These are phyloP conservation scores for Aplidium turbinatum DNA, from an alignment of 23 tunicate genomes.

Conservation along the genomic window DNA sequence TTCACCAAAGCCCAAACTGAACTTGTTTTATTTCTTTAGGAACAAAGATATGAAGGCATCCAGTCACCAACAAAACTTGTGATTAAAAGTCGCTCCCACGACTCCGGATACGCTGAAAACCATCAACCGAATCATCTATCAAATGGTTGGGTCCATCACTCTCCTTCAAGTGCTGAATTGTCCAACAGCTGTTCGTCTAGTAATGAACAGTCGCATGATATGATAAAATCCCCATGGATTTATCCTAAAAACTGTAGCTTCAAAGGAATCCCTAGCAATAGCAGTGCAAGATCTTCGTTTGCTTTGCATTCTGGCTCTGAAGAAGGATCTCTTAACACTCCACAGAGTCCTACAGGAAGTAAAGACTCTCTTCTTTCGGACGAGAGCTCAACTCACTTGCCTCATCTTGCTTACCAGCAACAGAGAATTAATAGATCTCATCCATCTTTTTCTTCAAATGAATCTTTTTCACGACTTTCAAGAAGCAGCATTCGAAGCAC, in stretches of 20 bases:
- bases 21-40: too few species aligned
- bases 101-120: constrained; percentile 34
- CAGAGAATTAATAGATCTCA: constrained; percentile 1
- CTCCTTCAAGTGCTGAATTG: background rate
- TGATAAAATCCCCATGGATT: constrained; percentile 50
- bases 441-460: constrained; percentile 51
- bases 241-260: constrained; percentile 30
- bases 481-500: constrained; percentile 39
- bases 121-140: background rate
- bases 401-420: constrained; percentile 19
- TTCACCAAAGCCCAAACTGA: too few species aligned
- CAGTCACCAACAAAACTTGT: constrained; percentile 11
- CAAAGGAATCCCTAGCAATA: too few species aligned
- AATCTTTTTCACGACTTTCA: constrained; percentile 32
- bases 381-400: constrained; percentile 39
- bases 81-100: constrained; percentile 5
- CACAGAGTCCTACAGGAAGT: constrained; percentile 45
- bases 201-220: background rate
- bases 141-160: constrained; percentile 11
- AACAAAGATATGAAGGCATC: constrained; percentile 1
- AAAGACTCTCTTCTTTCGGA: constrained; percentile 64
- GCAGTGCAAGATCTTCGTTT: too few species aligned
- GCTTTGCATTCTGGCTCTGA: constrained; percentile 3
- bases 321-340: constrained; percentile 13
- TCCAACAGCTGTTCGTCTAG: background rate